Percentiles rank a stretch among this genome's conserved stretches.
These are phyloP conservation scores for Scolopax rusticola DNA, from an alignment of 2,797 vertebrate genomes.

Conservation along the genomic window DNA sequence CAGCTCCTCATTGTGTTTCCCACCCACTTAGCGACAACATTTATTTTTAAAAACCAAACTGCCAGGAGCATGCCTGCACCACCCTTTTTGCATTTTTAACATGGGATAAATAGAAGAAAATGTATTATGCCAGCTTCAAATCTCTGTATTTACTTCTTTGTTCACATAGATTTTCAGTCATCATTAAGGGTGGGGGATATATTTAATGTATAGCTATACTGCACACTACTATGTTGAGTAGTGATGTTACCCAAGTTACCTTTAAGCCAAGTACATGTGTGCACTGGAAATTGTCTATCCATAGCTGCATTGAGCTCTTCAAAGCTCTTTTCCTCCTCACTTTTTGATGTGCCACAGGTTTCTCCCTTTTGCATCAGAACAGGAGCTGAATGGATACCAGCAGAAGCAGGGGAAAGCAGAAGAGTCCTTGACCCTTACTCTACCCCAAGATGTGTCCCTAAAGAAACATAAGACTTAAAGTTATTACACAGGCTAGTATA, in stretches of 20 bases:
- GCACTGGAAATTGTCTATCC: neutral
- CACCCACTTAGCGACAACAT: slow-evolving; percentile 1
- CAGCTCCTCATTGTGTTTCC: slow-evolving; percentile 14
- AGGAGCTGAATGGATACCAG: neutral
- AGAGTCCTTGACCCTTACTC: neutral
- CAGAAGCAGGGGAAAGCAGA: neutral
- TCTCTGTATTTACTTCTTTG: neutral
- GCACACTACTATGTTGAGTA: neutral
- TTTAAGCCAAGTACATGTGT: neutral
- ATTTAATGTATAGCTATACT: neutral
- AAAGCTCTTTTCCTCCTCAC: neutral
- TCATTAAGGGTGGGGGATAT: neutral
- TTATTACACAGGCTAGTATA: neutral
- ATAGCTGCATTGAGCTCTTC: neutral
- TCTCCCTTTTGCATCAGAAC: neutral
- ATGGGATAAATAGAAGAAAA: neutral
- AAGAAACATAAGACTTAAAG: neutral
- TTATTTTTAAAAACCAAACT: slow-evolving; percentile 27
- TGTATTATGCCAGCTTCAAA: neutral
- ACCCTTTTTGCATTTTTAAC: slow-evolving; percentile 23
- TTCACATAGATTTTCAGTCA: neutral
- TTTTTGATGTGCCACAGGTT: neutral
- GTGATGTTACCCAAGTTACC: neutral
- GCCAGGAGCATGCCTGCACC: neutral
- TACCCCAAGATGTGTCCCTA: neutral